Percentiles rank a stretch among this genome's conserved stretches.
These are phyloP conservation scores for Latrodectus hesperus DNA, from an alignment of 2,888 invertebrate genomes.

Conservation along the genomic window DNA sequence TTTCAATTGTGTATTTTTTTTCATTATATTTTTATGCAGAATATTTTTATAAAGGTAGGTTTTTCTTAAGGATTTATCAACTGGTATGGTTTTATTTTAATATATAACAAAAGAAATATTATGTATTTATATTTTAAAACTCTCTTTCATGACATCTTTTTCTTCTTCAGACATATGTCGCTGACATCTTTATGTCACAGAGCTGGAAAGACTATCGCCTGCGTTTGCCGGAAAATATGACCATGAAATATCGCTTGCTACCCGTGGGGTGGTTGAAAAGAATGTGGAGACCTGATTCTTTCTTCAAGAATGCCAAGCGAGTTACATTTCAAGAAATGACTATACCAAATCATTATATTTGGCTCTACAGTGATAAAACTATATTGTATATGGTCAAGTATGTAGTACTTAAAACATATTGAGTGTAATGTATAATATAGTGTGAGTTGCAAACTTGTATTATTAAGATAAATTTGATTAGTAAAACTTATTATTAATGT, in stretches of 20 bases:
- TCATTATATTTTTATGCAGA: no score
- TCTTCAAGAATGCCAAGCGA: slow-evolving; percentile 91
- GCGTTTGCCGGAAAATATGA: slow-evolving; percentile 92
- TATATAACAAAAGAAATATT: no score
- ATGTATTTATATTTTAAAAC: no score
- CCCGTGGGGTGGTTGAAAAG: slow-evolving; percentile 89
- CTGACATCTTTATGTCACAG: slow-evolving; percentile 94
- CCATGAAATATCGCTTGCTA: slow-evolving; percentile 90
- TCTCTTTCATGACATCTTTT: not conserved
- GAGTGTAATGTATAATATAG: no score
- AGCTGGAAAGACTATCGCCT: slow-evolving; percentile 93
- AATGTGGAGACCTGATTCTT: slow-evolving; percentile 94
- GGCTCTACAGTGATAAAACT: slow-evolving; percentile 93
- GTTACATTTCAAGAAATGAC: slow-evolving; percentile 95
- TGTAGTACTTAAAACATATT: slow-evolving; percentile 73
- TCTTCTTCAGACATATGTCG: slow-evolving; percentile 87
- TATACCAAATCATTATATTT: slow-evolving; percentile 93
- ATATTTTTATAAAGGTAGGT: no score
- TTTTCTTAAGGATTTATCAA: no score
- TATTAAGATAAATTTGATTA: no score
- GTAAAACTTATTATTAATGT: no score
- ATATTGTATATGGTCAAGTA: slow-evolving; percentile 94
- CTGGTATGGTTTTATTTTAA: no score
- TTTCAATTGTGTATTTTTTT: no score
- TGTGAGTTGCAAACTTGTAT: no score